These are phyloP conservation scores for Ridgeia piscesae DNA, from an alignment of 1,140 invertebrate species.

Conservation along the genomic window DNA sequence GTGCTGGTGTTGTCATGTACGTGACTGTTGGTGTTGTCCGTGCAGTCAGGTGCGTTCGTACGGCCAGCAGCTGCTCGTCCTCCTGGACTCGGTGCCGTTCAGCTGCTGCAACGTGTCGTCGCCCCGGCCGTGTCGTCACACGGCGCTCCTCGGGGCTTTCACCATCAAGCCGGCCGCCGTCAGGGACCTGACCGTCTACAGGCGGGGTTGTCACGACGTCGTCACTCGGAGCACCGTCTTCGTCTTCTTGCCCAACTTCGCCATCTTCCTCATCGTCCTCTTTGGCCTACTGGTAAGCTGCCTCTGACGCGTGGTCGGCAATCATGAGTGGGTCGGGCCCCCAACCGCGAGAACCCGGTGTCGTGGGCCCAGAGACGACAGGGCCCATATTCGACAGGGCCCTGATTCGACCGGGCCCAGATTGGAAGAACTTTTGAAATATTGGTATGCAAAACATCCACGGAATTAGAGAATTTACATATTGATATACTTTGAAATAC, in stretches of 20 bases:
- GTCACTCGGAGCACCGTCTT: neutral
- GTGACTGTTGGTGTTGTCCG: neutral
- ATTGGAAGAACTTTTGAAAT: too few species aligned
- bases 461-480: too few species aligned
- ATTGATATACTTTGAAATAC: too few species aligned
- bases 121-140: neutral
- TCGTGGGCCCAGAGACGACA: too few species aligned
- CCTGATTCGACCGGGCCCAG: too few species aligned
- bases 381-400: too few species aligned
- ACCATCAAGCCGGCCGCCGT: neutral
- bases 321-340: too few species aligned
- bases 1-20: neutral
- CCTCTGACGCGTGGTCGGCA: neutral
- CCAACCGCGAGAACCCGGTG: too few species aligned
- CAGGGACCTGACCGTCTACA: neutral
- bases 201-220: neutral
- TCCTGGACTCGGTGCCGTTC: neutral
- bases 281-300: neutral
- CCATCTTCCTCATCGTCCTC: neutral
- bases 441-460: too few species aligned
- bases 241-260: neutral
- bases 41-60: neutral
- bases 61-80: neutral
- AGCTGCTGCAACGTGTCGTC: neutral
- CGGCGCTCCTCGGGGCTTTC: neutral